Evolutionary conservation across 2,888 invertebrate species (phyloP), one percentile per base, ranked within the genome.

Genomic region (Cheilosia variabilis): DNA sequence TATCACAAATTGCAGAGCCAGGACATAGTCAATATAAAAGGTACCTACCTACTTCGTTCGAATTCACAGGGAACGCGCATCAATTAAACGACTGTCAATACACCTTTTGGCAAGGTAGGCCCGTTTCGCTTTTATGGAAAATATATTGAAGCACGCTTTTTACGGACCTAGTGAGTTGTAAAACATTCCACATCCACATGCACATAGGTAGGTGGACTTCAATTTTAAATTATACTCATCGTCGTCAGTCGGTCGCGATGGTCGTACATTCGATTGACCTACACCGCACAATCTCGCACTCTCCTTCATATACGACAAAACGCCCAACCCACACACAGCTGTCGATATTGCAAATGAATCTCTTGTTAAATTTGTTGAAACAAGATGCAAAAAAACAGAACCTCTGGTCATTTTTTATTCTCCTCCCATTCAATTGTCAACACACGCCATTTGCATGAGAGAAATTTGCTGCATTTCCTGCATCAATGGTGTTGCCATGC

Each of bases 301-400:
- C 17, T 50, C 17, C 37, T 15, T 10, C 15, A 7, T 45, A 15
- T 15, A 13, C n/a, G 2, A 5, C n/a, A 34, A 4, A n/a, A 6
- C 24, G n/a, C 47, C 43, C 60, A 31, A n/a, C 27, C 27, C 7
- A 31, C 24, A 52, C 41, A 55, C 62, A 7, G 27, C 31, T 41
- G 34, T 37, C 19, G 34, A 10, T 17, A 17, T 76, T 65, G 57
- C 71, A 63, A 71, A 57, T 31, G 69, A 71, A 72, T 78, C 72
- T 72, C 50, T 72, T 77, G 82, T 71, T 77, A 82, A 77, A 77
- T 82, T 82, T 82, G 82, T 68, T 55, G 47, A 45, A 72, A 68
- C 66, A 82, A 72, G 76, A 71, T 65, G 53, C 75, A 50, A 50
- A 72, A 69, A 55, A 34, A 19, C 45, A 71, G 34, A 58, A 71